These are phyloP conservation scores for Lophius piscatorius DNA, from an alignment of 2,113 vertebrate species.

Conservation along the genomic window DNA sequence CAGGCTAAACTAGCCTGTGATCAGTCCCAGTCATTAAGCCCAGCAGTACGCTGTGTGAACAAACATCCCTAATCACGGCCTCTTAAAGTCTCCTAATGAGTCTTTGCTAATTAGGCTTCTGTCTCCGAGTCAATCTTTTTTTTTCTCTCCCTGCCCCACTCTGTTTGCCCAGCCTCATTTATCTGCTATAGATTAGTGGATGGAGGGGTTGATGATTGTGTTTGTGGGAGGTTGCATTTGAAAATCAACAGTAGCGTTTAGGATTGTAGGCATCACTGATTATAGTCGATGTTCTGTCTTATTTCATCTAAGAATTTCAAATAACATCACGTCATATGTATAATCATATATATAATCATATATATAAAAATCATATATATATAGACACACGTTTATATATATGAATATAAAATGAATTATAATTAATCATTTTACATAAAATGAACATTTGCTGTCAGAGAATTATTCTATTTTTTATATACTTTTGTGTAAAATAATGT, in stretches of 20 bases:
- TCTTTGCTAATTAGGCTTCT: constrained; percentile 81
- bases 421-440: too few relatives aligned
- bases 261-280: constrained; percentile 63
- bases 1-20: constrained; percentile 75
- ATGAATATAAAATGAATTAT: too few relatives aligned
- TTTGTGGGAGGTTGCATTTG: constrained; percentile 74
- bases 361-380: too few relatives aligned
- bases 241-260: constrained; percentile 86
- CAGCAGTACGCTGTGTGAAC: constrained; percentile 73
- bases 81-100: constrained; percentile 91
- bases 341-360: too few relatives aligned
- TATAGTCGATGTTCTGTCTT: constrained; percentile 23
- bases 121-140: constrained; percentile 69
- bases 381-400: too few relatives aligned
- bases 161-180: constrained; percentile 71
- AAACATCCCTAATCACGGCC: constrained; percentile 88
- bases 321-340: too few relatives aligned
- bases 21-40: constrained; percentile 76
- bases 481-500: too few relatives aligned
- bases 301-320: constrained; percentile 8
- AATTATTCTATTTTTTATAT: too few relatives aligned
- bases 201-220: constrained; percentile 76
- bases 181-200: constrained; percentile 76
- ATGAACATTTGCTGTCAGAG: too few relatives aligned
- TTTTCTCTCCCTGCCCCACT: constrained; percentile 56